Percentiles rank a stretch among this genome's conserved stretches.
Conservation (phyloP, 2,113 vertebrate species). For the Dolichotis patagonum region DNA sequence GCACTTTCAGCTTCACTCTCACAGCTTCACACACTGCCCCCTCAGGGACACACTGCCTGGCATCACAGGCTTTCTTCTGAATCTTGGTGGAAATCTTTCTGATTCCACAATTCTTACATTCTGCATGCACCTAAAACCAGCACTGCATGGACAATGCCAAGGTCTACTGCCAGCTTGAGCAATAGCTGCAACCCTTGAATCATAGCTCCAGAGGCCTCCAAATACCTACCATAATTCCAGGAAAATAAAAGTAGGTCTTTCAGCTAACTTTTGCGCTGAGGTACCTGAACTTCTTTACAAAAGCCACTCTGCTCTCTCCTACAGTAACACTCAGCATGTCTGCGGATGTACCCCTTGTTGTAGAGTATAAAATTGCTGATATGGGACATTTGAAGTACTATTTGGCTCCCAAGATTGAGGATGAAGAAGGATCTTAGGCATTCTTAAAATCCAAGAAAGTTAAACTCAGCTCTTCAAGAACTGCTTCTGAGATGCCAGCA, state of each 20-base stretch:
- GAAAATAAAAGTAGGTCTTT: slow-evolving; percentile 73
- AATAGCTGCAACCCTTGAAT: not conserved
- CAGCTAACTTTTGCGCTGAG: slow-evolving; percentile 97
- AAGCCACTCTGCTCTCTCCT: slow-evolving; percentile 96
- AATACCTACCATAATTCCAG: not conserved
- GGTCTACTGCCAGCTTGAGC: not conserved
- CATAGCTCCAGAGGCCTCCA: not conserved
- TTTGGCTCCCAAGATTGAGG: slow-evolving; percentile 97
- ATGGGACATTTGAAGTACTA: slow-evolving; percentile 99
- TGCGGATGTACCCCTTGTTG: slow-evolving; percentile 97
- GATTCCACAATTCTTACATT: not conserved
- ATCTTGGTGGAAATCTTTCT: not conserved
- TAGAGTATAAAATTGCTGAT: slow-evolving; percentile 99
- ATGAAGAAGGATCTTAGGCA: slow-evolving; percentile 95
- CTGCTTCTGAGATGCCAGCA: not conserved
- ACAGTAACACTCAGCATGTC: slow-evolving; percentile 99
- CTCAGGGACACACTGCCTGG: not conserved
- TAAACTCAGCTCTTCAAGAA: slow-evolving; percentile 42
- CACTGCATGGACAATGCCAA: not conserved
- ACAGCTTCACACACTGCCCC: not conserved
- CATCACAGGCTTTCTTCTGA: not conserved
- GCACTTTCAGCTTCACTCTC: not conserved
- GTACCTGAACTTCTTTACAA: slow-evolving; percentile 99
- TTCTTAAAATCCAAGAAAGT: slow-evolving; percentile 38
- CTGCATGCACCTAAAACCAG: not conserved